Evolutionary conservation across 1,140 invertebrate species (phyloP), one percentile per base, ranked within the genome.

Genomic region (Phocides pigmalion): DNA sequence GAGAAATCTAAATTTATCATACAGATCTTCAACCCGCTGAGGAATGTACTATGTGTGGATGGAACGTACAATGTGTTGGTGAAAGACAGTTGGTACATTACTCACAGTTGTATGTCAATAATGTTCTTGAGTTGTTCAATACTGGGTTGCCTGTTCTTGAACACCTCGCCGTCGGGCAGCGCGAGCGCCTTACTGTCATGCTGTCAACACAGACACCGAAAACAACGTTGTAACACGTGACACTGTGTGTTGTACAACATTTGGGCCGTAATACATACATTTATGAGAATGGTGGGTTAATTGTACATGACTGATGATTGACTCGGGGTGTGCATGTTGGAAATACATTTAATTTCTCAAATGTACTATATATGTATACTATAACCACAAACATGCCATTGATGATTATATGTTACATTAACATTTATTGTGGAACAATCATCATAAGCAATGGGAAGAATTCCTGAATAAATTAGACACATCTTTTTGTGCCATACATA

Each of bases 71-170:
- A 22, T 22, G 20, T 22, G 5, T 22, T 22, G 20, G 2, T 28
- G 44, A 62, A 19, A 8, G 3, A 47, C 8, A 14, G n/a, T n/a
- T n/a, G n/a, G 12, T 14, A 39, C 15, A 59, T 39, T 72, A 86
- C 87, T 89, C 66, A 89, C 87, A 87, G 42, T 53, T 85, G 81
- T 63, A 80, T 78, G 63, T 82, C 81, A 51, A 83, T 83, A 67
- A 81, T 79, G 62, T 76, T 82, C 64, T 81, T 82, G 32, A 82
- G 66, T 47, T 84, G 75, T 61, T 85, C 76, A 15, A 81, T 76
- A 68, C 74, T 79, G 19, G 73, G 64, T 28, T 68, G 58, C 2
- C 62, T 61, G 47, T 58, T 64, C 66, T 66, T 63, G 61, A 62
- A 70, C 8, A 62, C 62, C 12, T 74, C 73, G 4, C 61, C 51